phyloP scores from a whole-genome alignment of 2,888 invertebrate species.

The Apocheima hispidaria region DNA sequence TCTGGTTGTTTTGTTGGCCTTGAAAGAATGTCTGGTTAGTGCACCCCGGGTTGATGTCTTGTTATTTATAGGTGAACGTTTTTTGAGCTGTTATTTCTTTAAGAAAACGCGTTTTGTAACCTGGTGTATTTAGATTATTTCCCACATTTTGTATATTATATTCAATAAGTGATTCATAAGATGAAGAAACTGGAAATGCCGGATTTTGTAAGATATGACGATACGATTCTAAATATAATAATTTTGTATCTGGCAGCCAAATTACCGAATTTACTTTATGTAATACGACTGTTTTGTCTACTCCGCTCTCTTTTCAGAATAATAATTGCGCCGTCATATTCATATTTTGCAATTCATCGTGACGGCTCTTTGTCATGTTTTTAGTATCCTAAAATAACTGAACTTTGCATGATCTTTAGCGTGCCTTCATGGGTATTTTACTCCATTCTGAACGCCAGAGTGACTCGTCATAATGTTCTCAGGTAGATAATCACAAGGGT shows the following conservation, averaged over 20 bases:
- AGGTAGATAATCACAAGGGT: slow-evolving; percentile 33
- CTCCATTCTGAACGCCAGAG: slow-evolving; percentile 25
- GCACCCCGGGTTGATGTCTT: slow-evolving; percentile 68
- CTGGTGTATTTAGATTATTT: slow-evolving; percentile 32
- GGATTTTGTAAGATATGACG: neutral
- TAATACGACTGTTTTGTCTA: slow-evolving; percentile 1
- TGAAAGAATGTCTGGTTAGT: slow-evolving; percentile 78
- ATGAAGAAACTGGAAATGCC: slow-evolving; percentile 27
- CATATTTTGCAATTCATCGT: slow-evolving; percentile 19
- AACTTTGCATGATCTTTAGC: slow-evolving; percentile 21
- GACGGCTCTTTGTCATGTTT: slow-evolving; percentile 10
- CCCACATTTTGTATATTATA: slow-evolving; percentile 7
- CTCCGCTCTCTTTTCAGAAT: slow-evolving; percentile 3
- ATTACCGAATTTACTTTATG: slow-evolving; percentile 1
- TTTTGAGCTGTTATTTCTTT: slow-evolving; percentile 46
- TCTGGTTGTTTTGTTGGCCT: slow-evolving; percentile 81
- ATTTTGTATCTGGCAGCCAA: neutral
- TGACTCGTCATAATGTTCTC: slow-evolving; percentile 27
- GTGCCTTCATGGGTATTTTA: slow-evolving; percentile 10
- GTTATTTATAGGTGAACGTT: slow-evolving; percentile 70
- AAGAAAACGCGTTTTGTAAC: slow-evolving; percentile 33
- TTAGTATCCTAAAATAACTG: slow-evolving; percentile 21
- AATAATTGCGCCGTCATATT: slow-evolving; percentile 9
- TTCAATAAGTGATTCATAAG: slow-evolving; percentile 31
- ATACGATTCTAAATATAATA: neutral